Base-by-base conservation (phyloP, 2,888 invertebrate species). In the Cheilosia variabilis region DNA sequence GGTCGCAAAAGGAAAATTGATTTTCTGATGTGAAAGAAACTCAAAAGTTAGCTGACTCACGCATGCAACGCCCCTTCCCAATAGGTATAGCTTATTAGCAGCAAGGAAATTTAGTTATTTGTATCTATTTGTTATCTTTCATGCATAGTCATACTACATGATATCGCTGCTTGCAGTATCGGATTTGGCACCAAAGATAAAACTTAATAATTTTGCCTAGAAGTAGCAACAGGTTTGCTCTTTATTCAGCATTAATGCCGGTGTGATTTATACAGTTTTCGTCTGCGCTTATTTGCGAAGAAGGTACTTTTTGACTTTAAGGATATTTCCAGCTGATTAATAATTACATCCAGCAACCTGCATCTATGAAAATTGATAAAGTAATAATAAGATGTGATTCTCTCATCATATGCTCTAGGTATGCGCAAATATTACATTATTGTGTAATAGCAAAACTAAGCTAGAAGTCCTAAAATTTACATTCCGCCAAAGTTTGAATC, bases 1-100 rank as follows among this genome's bases (percentile, higher is more conserved):
- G 10, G 15, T 47, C 27, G 15, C 24, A 22, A 37, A 63, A 63
- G 47, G 47, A 75, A 75, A 47, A 17, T 45, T 0, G 13, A n/a
- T 47, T 55, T 73, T 65, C 63, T 55, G 63, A 6, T 37, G n/a
- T 19, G 22, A 45, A 22, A 31, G 47, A 17, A 17, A 47, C 9
- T 47, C 19, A 34, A 17, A 17, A 24, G 6, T 34, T 22, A 19
- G 52, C 52, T 75, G 55, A 75, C 55, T 75, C 73, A 73, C 34
- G 52, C 57, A 4, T 13, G 19, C 65, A n/a, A 52, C 37, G 65
- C 52, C 52, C 50, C 57, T 19, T 13, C 13, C 37, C 37, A 13
- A 37, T 4, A 37, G 13, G 37, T 37, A 47, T 17, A 2, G 2
- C 19, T 0, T 6, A 9, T 10, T 15, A 43, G 5, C 41, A 17